A percentile compares a stretch with the other conserved stretches of the same genome.
Evolutionary conservation across 2,888 invertebrate genomes (phyloP).

Genomic region (Asteroscopus sphinx): DNA sequence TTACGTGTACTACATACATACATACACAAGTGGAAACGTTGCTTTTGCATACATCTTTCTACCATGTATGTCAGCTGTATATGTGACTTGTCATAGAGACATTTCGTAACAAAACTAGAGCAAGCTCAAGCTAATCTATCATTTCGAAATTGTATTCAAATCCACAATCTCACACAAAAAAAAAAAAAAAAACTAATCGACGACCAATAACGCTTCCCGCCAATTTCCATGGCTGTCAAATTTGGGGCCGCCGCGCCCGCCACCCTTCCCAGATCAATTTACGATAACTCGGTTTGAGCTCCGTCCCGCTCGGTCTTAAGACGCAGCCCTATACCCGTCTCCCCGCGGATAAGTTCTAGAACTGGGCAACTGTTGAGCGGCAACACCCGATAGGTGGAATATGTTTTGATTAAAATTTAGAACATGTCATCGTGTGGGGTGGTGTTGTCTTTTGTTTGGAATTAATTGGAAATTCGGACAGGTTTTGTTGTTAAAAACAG

Average conservation of each 20-base stretch:
- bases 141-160: slow-evolving; percentile 49
- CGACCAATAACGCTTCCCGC: slow-evolving; percentile 88
- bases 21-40: slow-evolving; percentile 15
- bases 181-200: slow-evolving; percentile 66
- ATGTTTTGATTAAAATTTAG: slow-evolving; percentile 31
- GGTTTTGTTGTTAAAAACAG: neutral
- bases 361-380: slow-evolving; percentile 73
- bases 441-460: slow-evolving; percentile 9
- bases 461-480: slow-evolving; percentile 29
- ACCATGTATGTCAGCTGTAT: slow-evolving; percentile 2
- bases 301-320: slow-evolving; percentile 88
- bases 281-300: slow-evolving; percentile 86
- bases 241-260: slow-evolving; percentile 81
- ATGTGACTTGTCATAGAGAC: slow-evolving; percentile 5
- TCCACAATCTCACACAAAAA: slow-evolving; percentile 30
- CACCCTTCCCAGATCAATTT: slow-evolving; percentile 87
- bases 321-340: slow-evolving; percentile 83
- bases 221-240: slow-evolving; percentile 90
- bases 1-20: slow-evolving; percentile 22
- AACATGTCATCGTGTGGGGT: slow-evolving; percentile 9
- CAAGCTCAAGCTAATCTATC: slow-evolving; percentile 46
- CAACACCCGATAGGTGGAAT: slow-evolving; percentile 64
- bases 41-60: slow-evolving; percentile 6
- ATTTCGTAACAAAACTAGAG: slow-evolving; percentile 18
- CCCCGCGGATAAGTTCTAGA: slow-evolving; percentile 85